Evolutionary conservation across 2,113 vertebrate genomes (phyloP), one percentile per base, ranked within the genome.

Genomic region (Vimba vimba): DNA sequence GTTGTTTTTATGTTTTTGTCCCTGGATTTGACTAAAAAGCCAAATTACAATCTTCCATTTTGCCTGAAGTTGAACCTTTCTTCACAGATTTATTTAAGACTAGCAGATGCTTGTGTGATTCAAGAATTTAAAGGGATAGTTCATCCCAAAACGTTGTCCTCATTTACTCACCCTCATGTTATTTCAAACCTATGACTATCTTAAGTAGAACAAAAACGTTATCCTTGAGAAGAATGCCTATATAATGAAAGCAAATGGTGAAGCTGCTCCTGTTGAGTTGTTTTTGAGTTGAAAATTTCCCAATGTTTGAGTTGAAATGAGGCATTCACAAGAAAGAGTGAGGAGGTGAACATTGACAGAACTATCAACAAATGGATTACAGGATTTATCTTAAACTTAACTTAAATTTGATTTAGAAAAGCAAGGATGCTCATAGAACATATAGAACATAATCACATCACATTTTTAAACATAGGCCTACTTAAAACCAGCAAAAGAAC

Each of bases 11-110:
- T 21, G 55, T 79, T 60, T 62, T 3, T 33, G 25, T 82, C 59
- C 11, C 11, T 33, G 50, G 47, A 11, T 36, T 6, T 17, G 55
- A 57, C 19, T 57, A 57, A 57, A 81, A 27, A 66, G 13, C n/a
- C 60, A 45, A 15, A 80, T 57, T 23, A 27, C 12, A 62, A 23
- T 62, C 23, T 60, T 79, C 36, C 36, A 62, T 62, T 82, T 82
- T 4, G 0, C 15, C 75, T 57, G 21, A 57, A 25, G 57, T 39
- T 33, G 2, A 30, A 21, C 21, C 23, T 59, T 62, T 62, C 33
- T 79, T 4, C 19, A 62, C 77, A 17, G 12, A 33, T 21, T 59
- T 59, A 78, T 19, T 52, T 19, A 52, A 59, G 9, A 57, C 66
- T 21, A 69, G 12, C 1, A 59, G 9, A 36, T 79, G 4, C 6